Evolutionary conservation across 2,797 vertebrate species (phyloP).

Genomic region (Pangasius sanitwongsei): DNA sequence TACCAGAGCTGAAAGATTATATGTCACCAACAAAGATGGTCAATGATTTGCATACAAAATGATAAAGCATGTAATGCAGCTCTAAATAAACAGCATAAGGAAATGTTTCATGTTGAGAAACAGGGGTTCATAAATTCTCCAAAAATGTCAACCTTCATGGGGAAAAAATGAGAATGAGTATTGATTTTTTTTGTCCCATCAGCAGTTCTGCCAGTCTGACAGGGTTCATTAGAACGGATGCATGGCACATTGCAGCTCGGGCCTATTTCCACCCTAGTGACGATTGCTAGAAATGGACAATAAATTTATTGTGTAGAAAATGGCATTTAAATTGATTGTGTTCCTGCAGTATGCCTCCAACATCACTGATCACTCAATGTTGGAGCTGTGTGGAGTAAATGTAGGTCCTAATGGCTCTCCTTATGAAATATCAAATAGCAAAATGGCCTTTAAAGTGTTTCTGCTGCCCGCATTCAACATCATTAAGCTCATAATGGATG

Average conservation of each 20-base stretch:
- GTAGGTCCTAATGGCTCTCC: not conserved
- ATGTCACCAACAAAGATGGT: not conserved
- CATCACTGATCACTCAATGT: not conserved
- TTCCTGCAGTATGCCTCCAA: not conserved
- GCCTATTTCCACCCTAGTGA: not conserved
- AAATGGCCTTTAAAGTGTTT: conserved; percentile 2
- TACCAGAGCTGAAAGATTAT: not conserved
- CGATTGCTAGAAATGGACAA: conserved; percentile 1
- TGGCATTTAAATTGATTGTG: not conserved
- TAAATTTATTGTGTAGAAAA: not conserved
- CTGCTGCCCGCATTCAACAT: not conserved
- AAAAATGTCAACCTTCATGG: not conserved
- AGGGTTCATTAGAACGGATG: not conserved
- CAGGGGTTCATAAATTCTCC: not conserved
- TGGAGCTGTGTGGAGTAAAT: not conserved
- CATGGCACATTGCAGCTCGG: not conserved
- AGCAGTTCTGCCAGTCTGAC: not conserved
- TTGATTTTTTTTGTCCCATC: not conserved
- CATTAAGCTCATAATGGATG: conserved; percentile 11
- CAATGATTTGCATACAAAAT: not conserved
- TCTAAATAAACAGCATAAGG: not conserved
- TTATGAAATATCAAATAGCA: not conserved
- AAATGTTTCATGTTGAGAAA: not conserved
- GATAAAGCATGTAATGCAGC: not conserved
- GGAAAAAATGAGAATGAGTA: conserved; percentile 1